Percentiles rank a stretch among this genome's conserved stretches.
These are phyloP conservation scores for Cololabis saira DNA, from an alignment of 2,113 vertebrate species.

Conservation along the genomic window DNA sequence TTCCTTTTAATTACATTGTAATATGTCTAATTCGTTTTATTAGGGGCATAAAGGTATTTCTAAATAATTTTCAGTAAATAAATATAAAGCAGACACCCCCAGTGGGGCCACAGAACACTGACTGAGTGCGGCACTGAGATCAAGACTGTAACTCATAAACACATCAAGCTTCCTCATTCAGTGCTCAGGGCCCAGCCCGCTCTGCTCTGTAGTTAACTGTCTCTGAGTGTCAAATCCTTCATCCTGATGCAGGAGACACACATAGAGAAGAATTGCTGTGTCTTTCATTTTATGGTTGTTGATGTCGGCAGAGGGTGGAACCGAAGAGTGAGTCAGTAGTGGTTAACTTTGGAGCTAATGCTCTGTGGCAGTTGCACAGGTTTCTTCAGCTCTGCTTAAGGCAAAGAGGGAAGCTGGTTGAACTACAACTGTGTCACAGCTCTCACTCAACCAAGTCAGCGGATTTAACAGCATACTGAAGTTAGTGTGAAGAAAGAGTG, in stretches of 20 bases:
- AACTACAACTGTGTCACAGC: conserved; percentile 51
- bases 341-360: conserved; percentile 79
- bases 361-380: conserved; percentile 77
- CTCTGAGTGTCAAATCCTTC: conserved; percentile 78
- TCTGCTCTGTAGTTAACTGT: conserved; percentile 72
- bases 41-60: background rate
- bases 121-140: conserved; percentile 48
- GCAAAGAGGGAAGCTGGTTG: conserved; percentile 51
- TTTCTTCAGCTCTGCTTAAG: conserved; percentile 73
- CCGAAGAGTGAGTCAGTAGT: conserved; percentile 73
- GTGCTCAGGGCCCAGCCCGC: conserved; percentile 65
- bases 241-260: conserved; percentile 74
- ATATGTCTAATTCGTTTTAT: conserved; percentile 8
- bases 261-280: conserved; percentile 70
- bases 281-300: conserved; percentile 73
- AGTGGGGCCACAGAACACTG: conserved; percentile 18
- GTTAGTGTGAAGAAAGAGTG: conserved; percentile 27
- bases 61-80: background rate
- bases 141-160: conserved; percentile 73
- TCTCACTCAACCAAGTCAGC: conserved; percentile 53
- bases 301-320: conserved; percentile 63
- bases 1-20: conserved; percentile 22
- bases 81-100: conserved; percentile 19
- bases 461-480: conserved; percentile 49
- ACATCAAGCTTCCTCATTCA: conserved; percentile 63